Evolutionary conservation across 1,140 invertebrate genomes (phyloP).

Genomic region (Cherax destructor): DNA sequence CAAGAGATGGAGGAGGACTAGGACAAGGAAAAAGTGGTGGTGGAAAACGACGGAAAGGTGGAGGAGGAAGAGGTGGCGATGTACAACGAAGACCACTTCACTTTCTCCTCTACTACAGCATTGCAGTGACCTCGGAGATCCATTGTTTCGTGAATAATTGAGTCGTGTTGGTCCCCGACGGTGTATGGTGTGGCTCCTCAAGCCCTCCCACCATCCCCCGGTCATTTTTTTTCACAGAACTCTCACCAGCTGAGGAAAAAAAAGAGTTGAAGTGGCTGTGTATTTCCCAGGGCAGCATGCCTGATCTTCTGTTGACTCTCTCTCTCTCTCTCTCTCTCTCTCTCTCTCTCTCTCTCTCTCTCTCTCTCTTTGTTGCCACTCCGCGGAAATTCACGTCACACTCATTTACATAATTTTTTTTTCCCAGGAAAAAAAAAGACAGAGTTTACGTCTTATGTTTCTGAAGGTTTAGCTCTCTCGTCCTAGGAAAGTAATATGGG

Average conservation of each 20-base stretch:
- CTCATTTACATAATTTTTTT: neutral
- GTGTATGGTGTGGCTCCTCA: neutral
- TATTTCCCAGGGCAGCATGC: neutral
- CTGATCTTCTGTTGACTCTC: neutral
- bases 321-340: too few species aligned
- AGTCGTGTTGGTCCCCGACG: neutral
- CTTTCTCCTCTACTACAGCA: slow-evolving; percentile 5
- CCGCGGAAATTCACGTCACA: neutral
- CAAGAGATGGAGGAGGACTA: neutral
- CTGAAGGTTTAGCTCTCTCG: neutral
- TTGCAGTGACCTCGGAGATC: neutral
- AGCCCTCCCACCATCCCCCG: neutral
- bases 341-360: too few species aligned
- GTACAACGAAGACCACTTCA: neutral
- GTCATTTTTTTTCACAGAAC: neutral
- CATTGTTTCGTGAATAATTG: slow-evolving; percentile 25
- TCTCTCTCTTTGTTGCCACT: too few species aligned
- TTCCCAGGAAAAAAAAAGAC: neutral
- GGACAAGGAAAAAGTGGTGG: neutral
- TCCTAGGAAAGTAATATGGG: too few species aligned
- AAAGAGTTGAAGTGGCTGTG: neutral
- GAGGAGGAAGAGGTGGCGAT: neutral
- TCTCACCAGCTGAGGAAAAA: neutral
- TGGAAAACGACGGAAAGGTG: neutral
- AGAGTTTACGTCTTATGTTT: neutral